Base-by-base conservation (phyloP, 2,888 invertebrate genomes). In the Carcina quercana region DNA sequence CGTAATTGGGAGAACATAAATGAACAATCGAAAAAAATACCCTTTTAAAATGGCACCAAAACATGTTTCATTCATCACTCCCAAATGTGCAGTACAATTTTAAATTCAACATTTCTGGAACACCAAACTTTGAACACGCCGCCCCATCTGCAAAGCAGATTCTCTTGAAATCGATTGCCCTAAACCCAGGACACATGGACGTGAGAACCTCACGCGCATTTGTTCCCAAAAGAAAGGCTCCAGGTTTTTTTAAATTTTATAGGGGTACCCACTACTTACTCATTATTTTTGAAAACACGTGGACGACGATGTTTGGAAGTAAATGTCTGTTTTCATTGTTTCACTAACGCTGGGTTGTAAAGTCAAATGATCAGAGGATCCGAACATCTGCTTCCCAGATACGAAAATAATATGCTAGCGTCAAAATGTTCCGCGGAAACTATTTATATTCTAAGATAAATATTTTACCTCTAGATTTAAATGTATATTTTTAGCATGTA, bases 131-230 rank as follows among this genome's bases (percentile, higher is more conserved):
- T 68, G 66, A 69, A 62, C 51, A 42, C 50, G 47, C 67, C 69
- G 66, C 64, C 50, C 68, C 82, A 82, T 79, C 70, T 82, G 82
- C 75, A 70, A 55, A 50, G 50, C 82, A 82, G 74, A 79, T 75
- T 74, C 65, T 50, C 54, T 47, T 50, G 52, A 47, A n/a, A 41
- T 44, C 55, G 50, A 59, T 68, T 75, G 63, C 67, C 79, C 60
- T 76, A 80, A 82, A 79, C 63, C 55, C 70, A 57, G 52, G 59
- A 64, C 80, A 80, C 61, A 71, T 80, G 80, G 64, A 70, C 69
- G 74, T 78, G 78, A 65, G 75, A 78, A 78, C 65, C 45, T 44
- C 51, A 43, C 42, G 40, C 56, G 58, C 63, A 66, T 68, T 67
- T 64, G 65, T 65, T 60, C 43, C 45, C 46, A 42, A 62, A 68